Base-by-base conservation (phyloP, 2,797 vertebrate species). In the Gobionotothen gibberifrons region DNA sequence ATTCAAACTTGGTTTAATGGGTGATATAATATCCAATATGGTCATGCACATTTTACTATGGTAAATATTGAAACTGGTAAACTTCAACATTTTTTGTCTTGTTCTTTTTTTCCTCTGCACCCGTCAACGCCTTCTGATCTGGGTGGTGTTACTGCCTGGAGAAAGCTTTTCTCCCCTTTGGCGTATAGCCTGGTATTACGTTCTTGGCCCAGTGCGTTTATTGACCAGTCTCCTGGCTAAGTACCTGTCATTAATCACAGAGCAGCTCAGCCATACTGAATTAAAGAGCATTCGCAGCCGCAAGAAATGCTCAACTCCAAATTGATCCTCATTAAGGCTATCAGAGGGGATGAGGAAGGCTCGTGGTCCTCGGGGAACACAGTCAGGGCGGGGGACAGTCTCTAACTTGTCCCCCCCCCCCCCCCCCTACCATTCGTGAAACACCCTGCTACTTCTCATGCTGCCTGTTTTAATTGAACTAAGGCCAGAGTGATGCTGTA, bases 191-290 rank as follows among this genome's bases (percentile, higher is more conserved):
- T 49, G 56, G 56, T 81, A 85, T 90, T 88, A 90, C 79, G 86
- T 86, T 90, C 69, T 72, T 67, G 62, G 79, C 83, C 64, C 59
- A 71, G 61, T 69, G 70, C 39, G 6, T 84, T 91, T 88, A 93
- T 90, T 88, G 91, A 92, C 83, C 72, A 14, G 74, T 89, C 86
- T 87, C 69, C 72, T 16, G 51, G 80, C 84, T 87, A 86, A 92
- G 80, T 86, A 85, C 76, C 69, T 76, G 53, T 64, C 90, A 92
- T 93, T 92, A 89, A 92, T 93, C 90, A 90, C 60, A 51, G 65
- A 69, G 69, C 40, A 11, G 54, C 70, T 83, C 82, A 71, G 57
- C 71, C 85, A 81, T 88, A 69, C 79, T 79, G 81, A 89, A 86
- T 88, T 85, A 89, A 89, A 92, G 67, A 88, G 76, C 78, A 89